Evolutionary conservation across 2,797 vertebrate species (phyloP), one percentile per base, ranked within the genome.

Genomic region (Aselliscus stoliczkanus): DNA sequence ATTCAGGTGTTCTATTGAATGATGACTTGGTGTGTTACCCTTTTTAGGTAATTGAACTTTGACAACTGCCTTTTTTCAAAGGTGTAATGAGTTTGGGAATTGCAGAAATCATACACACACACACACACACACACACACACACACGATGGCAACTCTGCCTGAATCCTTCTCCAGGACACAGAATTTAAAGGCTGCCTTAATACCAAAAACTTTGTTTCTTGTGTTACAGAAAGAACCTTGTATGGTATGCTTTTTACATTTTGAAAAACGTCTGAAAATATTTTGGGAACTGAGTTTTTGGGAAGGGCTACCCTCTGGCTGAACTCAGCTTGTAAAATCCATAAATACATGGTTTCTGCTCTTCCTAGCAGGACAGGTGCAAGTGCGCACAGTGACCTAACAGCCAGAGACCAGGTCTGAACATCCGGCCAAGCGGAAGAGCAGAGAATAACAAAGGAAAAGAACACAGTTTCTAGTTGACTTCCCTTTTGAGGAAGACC

Each of bases 271-370:
- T 88, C 90, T 84, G 44, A 54, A 64, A 58, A 90, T 96, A 90
- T 95, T 96, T 97, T 31, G 70, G 79, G 62, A 94, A 62, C 52
- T 81, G 60, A 17, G 54, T 94, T 90, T 94, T 97, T 4, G n/a
- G 94, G 84, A 90, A 92, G 14, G 29, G 80, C 72, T 95, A 82
- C 31, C 93, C 96, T 96, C 89, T 96, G 93, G 89, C 95, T 97
- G 97, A 97, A 97, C 95, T 95, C 89, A 81, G 29, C 93, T 90
- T 85, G n/a, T 42, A 85, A 93, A 96, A 90, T 94, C 70, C 34
- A 13, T 90, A 64, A 94, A 93, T 70, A 85, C 25, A 58, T 60
- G 10, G 23, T 86, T 82, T 92, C n/a, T 3, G 52, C 77, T 67
- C 82, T 83, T 52, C 85, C 58, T 64, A 88, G 83, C 77, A 76